phyloP scores from a whole-genome alignment of 1,140 invertebrate genomes.

The Macrobrachium nipponense region DNA sequence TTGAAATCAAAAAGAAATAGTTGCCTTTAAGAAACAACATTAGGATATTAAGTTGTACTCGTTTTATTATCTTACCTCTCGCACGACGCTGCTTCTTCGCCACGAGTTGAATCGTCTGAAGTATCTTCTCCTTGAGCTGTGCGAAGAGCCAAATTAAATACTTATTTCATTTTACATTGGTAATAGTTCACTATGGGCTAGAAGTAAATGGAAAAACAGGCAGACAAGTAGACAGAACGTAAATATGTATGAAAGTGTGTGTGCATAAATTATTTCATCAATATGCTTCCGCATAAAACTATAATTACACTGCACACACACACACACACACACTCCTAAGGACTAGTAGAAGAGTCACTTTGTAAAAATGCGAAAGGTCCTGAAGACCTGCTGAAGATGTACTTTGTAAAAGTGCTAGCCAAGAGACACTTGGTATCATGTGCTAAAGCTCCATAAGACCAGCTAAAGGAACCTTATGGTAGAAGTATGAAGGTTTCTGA shows the following conservation, averaged over 20 bases:
- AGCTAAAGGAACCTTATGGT: too few relatives aligned
- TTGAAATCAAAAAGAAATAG: not conserved
- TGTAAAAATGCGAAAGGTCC: too few relatives aligned
- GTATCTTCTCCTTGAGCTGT: not conserved
- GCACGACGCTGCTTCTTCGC: not conserved
- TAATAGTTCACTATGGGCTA: not conserved
- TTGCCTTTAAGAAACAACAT: not conserved
- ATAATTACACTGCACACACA: not conserved
- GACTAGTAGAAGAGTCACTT: too few relatives aligned
- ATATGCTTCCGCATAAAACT: not conserved
- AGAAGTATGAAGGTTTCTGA: too few relatives aligned
- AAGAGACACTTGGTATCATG: too few relatives aligned
- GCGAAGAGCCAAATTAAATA: not conserved
- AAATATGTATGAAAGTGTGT: not conserved
- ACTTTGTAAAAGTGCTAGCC: too few relatives aligned
- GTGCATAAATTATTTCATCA: not conserved
- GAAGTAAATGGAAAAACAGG: not conserved
- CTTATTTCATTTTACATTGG: not conserved
- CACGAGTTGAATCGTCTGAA: slow-evolving; percentile 1
- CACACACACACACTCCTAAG: not conserved
- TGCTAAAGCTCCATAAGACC: too few relatives aligned
- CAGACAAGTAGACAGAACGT: not conserved
- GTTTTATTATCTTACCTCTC: not conserved
- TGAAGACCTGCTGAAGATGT: too few relatives aligned
- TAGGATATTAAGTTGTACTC: not conserved